Conservation (phyloP, 2,888 invertebrate genomes). For the Pachymerium ferrugineum region DNA sequence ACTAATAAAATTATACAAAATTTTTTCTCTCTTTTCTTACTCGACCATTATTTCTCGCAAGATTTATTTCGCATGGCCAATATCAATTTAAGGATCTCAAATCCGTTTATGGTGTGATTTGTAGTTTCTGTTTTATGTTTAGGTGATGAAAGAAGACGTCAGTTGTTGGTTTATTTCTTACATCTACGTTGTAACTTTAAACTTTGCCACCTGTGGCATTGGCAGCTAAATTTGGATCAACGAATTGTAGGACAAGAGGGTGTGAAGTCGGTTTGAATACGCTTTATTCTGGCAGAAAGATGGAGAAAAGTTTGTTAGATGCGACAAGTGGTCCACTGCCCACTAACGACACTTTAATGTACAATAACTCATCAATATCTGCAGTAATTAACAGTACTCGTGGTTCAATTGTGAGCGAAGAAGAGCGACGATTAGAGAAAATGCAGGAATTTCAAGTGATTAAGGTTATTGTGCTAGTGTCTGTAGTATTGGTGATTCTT, state of each 20-base stretch:
- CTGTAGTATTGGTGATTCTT: not conserved
- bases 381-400: not conserved
- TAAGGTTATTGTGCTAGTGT: not conserved
- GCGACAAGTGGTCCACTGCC: no score
- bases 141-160: conserved; percentile 6
- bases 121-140: conserved; percentile 1
- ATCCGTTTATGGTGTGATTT: conserved; percentile 18
- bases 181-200: conserved; percentile 1
- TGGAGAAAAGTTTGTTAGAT: not conserved
- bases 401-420: not conserved
- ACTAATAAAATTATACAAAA: no score
- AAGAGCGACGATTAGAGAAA: not conserved
- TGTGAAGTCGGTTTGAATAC: no score
- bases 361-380: not conserved
- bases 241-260: no score
- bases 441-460: not conserved
- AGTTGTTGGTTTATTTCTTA: not conserved
- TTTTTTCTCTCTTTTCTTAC: not conserved
- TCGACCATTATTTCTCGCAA: not conserved
- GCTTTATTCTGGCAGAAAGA: no score
- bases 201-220: not conserved
- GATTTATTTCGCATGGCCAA: not conserved
- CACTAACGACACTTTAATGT: not conserved
- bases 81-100: not conserved
- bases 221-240: conserved; percentile 8